Percentiles rank a stretch among this genome's conserved stretches.
Evolutionary conservation across 2,888 invertebrate genomes (phyloP).

Genomic region (Synanthedon vespiformis): DNA sequence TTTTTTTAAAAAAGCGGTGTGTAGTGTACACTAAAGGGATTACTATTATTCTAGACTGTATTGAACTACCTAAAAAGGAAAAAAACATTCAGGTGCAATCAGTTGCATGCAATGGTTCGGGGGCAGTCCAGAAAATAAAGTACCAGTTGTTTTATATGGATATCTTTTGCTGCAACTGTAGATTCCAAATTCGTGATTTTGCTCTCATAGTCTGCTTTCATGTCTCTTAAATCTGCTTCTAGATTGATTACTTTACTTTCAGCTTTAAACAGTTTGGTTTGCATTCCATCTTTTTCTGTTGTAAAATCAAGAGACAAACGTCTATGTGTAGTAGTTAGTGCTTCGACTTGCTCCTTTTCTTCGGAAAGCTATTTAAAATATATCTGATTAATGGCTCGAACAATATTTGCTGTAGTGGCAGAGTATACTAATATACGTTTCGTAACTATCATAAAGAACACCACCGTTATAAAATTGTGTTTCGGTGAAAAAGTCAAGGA

Average conservation of each 20-base stretch:
- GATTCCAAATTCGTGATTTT: slow-evolving; percentile 73
- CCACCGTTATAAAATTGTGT: too few species aligned
- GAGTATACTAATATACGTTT: too few species aligned
- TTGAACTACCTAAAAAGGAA: neutral
- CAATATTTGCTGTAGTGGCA: too few species aligned
- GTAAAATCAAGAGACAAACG: slow-evolving; percentile 54
- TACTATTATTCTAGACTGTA: neutral
- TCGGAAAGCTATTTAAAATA: slow-evolving; percentile 45
- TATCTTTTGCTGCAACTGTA: slow-evolving; percentile 70
- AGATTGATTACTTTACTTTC: slow-evolving; percentile 60
- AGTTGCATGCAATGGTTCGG: slow-evolving; percentile 15
- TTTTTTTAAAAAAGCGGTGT: neutral
- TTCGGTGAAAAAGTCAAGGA: too few species aligned
- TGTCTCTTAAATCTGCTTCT: slow-evolving; percentile 61
- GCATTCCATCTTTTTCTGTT: slow-evolving; percentile 59
- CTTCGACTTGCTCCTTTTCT: slow-evolving; percentile 57
- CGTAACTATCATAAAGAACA: too few species aligned
- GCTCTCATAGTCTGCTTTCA: slow-evolving; percentile 69
- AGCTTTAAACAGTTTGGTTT: slow-evolving; percentile 49
- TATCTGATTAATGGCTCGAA: too few species aligned
- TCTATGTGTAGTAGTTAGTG: slow-evolving; percentile 41
- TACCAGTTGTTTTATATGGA: slow-evolving; percentile 74
- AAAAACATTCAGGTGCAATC: neutral
- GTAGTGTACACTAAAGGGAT: neutral
- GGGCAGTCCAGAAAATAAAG: slow-evolving; percentile 13